Base-by-base conservation (phyloP, 2,113 vertebrate genomes). In the Gymnogyps californianus region DNA sequence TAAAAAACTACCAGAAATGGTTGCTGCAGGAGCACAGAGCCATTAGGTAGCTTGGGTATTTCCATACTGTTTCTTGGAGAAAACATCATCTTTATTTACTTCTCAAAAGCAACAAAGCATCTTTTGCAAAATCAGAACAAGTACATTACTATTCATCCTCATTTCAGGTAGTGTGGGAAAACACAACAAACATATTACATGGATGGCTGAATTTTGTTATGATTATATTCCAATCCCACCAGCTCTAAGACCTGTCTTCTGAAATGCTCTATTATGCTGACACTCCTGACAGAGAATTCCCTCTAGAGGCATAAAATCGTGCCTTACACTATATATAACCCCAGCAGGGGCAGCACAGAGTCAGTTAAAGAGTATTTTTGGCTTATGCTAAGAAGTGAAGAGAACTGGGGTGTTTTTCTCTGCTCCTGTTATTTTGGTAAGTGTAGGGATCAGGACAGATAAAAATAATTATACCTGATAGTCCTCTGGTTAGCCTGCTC, bases 111-210 rank as follows among this genome's bases (percentile, higher is more conserved):
- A 0, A 19, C 1, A 46, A 34, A 26, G 17, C 44, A 22, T 22
- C 57, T 49, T 40, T n/a, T 5, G 18, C 59, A 15, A 24, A 44
- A 11, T 7, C 52, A 46, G 47, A 36, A 12, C 29, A 2, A 36
- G 55, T 0, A 0, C 36, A 2, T 2, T 16, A 8, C 12, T 66
- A 21, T 17, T 5, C 14, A 49, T 42, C 20, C 84, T 49, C 21
- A 4, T 16, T 24, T 11, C 85, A 19, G 51, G 64, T 3, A 11
- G 40, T 3, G 49, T 6, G 62, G 38, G 65, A 40, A 40, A 25
- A 16, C 36, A 15, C 36, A 31, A 18, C 64, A 13, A 36, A 2
- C 52, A 6, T 2, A 1, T 4, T n/a, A 2, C 70, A 20, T 1
- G 44, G 51, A 18, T 18, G 71, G 54, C 49, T 52, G 55, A 1